phyloP scores from a whole-genome alignment of 2,888 invertebrate species.

The Tetragonula carbonaria region DNA sequence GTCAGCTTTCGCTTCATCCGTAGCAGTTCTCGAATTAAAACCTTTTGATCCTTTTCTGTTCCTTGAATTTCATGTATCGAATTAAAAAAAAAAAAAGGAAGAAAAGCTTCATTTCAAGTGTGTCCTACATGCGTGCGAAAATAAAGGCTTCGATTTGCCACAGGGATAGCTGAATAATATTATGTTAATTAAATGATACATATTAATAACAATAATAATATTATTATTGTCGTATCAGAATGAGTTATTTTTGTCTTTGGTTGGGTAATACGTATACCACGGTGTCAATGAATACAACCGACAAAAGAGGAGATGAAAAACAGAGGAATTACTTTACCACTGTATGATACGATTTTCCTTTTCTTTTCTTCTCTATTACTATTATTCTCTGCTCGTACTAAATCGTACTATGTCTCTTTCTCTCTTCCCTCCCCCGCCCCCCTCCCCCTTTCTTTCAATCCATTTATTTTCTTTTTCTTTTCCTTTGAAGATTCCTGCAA shows the following conservation, averaged over 20 bases:
- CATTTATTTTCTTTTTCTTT: not conserved
- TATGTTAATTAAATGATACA: constrained; percentile 35
- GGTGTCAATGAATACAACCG: constrained; percentile 5
- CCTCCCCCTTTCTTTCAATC: no score
- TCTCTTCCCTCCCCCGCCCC: no score
- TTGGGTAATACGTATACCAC: not conserved
- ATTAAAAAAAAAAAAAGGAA: not conserved
- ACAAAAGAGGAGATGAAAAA: constrained; percentile 4
- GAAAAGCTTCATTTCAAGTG: constrained; percentile 24
- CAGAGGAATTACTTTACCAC: not conserved
- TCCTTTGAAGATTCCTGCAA: not conserved
- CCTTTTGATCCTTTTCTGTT: constrained; percentile 5
- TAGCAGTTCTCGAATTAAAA: constrained; percentile 47
- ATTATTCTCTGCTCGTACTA: not conserved
- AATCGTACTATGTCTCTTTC: not conserved
- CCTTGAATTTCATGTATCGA: constrained; percentile 30
- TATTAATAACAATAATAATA: constrained; percentile 20
- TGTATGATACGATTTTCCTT: not conserved
- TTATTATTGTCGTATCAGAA: constrained; percentile 26
- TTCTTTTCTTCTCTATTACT: not conserved
- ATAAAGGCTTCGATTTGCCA: constrained; percentile 32
- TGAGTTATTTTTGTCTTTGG: constrained; percentile 18
- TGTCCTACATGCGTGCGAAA: constrained; percentile 29
- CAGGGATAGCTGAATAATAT: constrained; percentile 18
- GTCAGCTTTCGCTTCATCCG: constrained; percentile 52